Percentiles rank a stretch among this genome's conserved stretches.
These are phyloP conservation scores for Chascanopsetta lugubris DNA, from an alignment of 2,113 vertebrate genomes.

Conservation along the genomic window DNA sequence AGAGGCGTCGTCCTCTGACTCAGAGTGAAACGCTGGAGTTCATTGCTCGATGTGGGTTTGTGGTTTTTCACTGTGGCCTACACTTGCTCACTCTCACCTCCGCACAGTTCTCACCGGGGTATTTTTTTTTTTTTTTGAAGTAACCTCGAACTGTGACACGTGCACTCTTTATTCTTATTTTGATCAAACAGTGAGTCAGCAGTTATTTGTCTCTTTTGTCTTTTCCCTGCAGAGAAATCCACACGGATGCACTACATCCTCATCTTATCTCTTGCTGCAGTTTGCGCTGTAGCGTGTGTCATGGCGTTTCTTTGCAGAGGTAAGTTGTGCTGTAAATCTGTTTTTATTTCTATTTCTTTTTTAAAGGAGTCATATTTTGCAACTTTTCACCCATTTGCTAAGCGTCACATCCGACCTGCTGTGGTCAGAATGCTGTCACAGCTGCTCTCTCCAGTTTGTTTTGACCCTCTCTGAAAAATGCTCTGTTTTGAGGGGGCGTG, in stretches of 20 bases:
- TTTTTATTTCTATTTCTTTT: neutral
- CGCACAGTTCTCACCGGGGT: neutral
- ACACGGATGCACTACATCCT: no score
- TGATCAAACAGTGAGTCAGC: no score
- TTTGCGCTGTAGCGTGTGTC: rapidly evolving
- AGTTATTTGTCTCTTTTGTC: no score
- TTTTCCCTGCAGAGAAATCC: no score
- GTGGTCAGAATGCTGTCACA: no score
- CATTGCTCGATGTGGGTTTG: neutral
- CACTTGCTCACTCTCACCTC: slow-evolving; percentile 12
- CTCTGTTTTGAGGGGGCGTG: no score
- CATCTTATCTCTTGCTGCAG: rapidly evolving
- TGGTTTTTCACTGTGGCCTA: slow-evolving; percentile 35
- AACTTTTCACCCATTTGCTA: no score
- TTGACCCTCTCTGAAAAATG: no score
- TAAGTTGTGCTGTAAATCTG: slow-evolving; percentile 3
- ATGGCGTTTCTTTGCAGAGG: rapidly evolving
- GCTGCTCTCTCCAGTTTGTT: neutral
- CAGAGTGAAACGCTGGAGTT: slow-evolving; percentile 32
- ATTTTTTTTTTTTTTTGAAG: neutral
- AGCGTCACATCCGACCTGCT: no score
- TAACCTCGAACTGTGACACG: no score
- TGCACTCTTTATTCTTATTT: no score
- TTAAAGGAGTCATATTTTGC: no score
- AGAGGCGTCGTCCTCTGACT: neutral